Percentiles rank a stretch among this genome's conserved stretches.
phyloP scores from a whole-genome alignment of 1,140 invertebrate species.

The Atta texana region DNA sequence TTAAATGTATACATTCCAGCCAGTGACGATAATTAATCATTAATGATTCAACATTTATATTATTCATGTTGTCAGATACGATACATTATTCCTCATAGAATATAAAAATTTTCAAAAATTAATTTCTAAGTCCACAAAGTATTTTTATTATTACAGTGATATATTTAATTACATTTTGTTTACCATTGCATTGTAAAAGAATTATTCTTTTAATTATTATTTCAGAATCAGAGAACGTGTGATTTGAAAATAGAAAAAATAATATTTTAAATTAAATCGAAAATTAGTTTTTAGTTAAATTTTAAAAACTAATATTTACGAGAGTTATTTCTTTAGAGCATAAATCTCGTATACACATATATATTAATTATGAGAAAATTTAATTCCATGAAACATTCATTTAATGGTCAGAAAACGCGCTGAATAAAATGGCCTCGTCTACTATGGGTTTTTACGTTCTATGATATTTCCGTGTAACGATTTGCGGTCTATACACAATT shows the following conservation, averaged over 20 bases:
- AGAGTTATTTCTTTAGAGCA: not conserved
- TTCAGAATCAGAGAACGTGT: not conserved
- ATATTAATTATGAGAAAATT: slow-evolving; percentile 15
- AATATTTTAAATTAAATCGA: not conserved
- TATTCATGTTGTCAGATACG: not conserved
- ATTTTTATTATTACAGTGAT: not conserved
- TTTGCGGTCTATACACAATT: slow-evolving; percentile 15
- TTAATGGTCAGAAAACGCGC: slow-evolving; percentile 2
- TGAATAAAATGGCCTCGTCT: slow-evolving; percentile 19
- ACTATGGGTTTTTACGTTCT: slow-evolving; percentile 12
- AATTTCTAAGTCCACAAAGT: not conserved
- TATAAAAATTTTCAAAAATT: not conserved
- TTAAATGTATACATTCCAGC: not conserved
- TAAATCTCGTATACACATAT: not conserved
- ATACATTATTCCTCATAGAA: not conserved
- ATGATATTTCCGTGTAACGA: slow-evolving; percentile 10
- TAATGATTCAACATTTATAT: not conserved
- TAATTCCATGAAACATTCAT: slow-evolving; percentile 16
- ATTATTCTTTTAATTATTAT: slow-evolving; percentile 16
- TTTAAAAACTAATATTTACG: not conserved
- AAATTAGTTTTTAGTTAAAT: slow-evolving; percentile 1
- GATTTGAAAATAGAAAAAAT: not conserved
- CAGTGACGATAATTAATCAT: not conserved
- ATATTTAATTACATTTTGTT: not conserved
- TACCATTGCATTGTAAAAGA: not conserved